These are phyloP conservation scores for Notiomystis cincta DNA, from an alignment of 2,113 vertebrate genomes.

Conservation along the genomic window DNA sequence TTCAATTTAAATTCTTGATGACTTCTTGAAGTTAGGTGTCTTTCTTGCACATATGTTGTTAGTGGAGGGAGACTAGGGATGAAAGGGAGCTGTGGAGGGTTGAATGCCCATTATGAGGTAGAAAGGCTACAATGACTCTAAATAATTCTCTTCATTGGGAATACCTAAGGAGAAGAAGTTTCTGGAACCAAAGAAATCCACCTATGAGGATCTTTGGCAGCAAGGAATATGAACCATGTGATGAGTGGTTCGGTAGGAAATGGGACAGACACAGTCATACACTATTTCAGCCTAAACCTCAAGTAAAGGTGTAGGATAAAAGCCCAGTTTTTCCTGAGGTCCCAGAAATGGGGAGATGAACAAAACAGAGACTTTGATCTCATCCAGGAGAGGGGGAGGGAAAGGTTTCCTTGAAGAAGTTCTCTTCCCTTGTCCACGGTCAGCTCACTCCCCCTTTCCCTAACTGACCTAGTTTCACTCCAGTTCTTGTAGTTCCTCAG, in stretches of 20 bases:
- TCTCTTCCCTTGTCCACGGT: background rate
- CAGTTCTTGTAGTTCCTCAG: background rate
- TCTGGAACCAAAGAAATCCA: background rate
- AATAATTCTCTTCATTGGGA: background rate
- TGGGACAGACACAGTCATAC: background rate
- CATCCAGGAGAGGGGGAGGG: background rate
- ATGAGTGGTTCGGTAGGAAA: background rate
- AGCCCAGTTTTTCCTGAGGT: background rate
- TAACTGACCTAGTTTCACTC: background rate
- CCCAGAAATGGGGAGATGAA: background rate
- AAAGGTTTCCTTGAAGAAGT: background rate
- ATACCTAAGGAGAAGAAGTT: background rate
- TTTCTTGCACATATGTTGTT: background rate
- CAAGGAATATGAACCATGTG: background rate
- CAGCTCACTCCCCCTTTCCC: background rate
- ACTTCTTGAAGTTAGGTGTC: background rate
- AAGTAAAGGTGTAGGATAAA: background rate
- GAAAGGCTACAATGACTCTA: background rate
- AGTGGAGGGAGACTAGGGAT: background rate
- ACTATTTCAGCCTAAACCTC: background rate
- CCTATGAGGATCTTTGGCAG: background rate
- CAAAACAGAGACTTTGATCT: background rate
- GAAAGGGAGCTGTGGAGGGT: background rate
- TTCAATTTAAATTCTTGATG: background rate
- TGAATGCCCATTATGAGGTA: background rate